Percentiles rank a stretch among this genome's conserved stretches.
Evolutionary conservation across 2,113 vertebrate species (phyloP).

Genomic region (Sylvietta virens): DNA sequence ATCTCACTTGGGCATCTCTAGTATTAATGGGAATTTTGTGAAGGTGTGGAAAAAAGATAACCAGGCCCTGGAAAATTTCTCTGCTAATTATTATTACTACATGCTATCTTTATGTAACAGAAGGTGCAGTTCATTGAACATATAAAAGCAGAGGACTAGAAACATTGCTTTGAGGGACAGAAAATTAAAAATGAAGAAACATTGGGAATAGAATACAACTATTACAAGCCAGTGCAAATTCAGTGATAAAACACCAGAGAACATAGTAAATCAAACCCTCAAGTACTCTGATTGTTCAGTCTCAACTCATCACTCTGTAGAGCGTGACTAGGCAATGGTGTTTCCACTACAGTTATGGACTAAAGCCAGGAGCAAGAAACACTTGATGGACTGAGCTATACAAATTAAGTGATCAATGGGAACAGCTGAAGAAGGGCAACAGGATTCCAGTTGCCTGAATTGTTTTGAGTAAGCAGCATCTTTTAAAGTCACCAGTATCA

Average conservation of each 20-base stretch:
- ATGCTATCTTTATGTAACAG: not conserved
- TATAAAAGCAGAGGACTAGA: not conserved
- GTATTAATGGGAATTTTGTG: not conserved
- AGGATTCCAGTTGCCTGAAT: not conserved
- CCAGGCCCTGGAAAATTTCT: not conserved
- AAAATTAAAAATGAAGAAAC: not conserved
- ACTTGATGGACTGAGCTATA: not conserved
- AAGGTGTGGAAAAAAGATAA: not conserved
- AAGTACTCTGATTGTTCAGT: not conserved
- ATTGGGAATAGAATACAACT: not conserved
- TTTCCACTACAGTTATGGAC: not conserved
- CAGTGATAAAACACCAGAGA: not conserved
- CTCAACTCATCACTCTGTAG: not conserved
- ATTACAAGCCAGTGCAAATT: not conserved
- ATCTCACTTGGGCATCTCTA: not conserved
- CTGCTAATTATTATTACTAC: not conserved
- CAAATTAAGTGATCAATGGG: not conserved
- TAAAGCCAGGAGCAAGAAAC: not conserved
- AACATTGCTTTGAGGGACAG: not conserved
- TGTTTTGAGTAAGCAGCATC: not conserved
- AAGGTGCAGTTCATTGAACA: not conserved
- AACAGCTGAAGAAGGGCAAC: not conserved
- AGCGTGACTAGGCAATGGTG: fast-evolving
- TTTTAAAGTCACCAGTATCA: not conserved
- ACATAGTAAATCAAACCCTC: not conserved